Percentiles rank a stretch among this genome's conserved stretches.
Conservation (phyloP, 2,888 invertebrate species). For the Agrotis ipsilon region DNA sequence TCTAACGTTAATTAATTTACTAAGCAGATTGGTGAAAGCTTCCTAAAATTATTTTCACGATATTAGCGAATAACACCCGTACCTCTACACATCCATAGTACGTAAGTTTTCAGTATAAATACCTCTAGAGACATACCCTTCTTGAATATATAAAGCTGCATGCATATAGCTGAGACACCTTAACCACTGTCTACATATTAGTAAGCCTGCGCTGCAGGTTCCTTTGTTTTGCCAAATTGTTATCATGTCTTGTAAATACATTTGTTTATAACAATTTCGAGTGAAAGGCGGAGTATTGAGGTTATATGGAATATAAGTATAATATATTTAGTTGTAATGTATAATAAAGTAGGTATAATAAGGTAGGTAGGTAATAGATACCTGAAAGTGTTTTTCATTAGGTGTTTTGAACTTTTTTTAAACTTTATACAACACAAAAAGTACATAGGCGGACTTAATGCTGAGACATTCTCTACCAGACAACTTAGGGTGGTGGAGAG, state of each 20-base stretch:
- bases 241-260: slow-evolving; percentile 21
- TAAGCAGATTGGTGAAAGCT: not conserved
- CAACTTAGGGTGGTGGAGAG: no score
- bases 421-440: no score
- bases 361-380: no score
- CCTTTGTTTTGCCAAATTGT: slow-evolving; percentile 31
- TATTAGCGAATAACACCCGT: not conserved
- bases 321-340: not conserved
- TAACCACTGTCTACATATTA: slow-evolving; percentile 44
- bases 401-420: no score
- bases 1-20: not conserved
- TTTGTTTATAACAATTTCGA: slow-evolving; percentile 19
- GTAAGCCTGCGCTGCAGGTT: slow-evolving; percentile 15
- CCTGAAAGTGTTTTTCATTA: not conserved
- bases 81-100: slow-evolving; percentile 1
- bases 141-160: slow-evolving; percentile 37
- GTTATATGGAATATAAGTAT: not conserved
- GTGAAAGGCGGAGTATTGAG: not conserved
- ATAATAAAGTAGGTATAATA: no score
- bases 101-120: not conserved
- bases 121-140: slow-evolving; percentile 4
- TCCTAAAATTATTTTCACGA: slow-evolving; percentile 5
- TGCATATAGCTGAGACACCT: slow-evolving; percentile 33
- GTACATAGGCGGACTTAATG: no score
- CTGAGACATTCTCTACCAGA: no score